Evolutionary conservation across 2,113 vertebrate species (phyloP).

Genomic region (Oreochromis niloticus): DNA sequence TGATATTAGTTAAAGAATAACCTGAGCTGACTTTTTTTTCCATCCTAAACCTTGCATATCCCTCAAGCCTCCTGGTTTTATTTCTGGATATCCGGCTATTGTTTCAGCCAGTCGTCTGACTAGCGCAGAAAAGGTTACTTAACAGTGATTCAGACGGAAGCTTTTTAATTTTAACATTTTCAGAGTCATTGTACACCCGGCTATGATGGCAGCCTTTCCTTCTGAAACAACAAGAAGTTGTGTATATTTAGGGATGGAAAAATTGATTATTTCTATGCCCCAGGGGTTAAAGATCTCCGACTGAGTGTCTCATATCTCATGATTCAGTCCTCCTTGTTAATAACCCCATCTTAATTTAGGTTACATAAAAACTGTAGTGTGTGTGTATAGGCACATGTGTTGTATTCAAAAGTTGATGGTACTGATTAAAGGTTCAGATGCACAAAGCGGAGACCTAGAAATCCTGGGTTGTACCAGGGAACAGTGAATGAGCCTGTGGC

Average conservation of each 20-base stretch:
- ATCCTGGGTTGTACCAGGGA: not conserved
- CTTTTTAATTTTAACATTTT: not conserved
- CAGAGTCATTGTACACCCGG: not conserved
- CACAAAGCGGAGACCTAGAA: not conserved
- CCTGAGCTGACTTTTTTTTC: not conserved
- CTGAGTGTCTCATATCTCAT: not conserved
- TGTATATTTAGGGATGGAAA: slow-evolving; percentile 22
- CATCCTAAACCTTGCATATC: slow-evolving; percentile 24
- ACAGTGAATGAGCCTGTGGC: not conserved
- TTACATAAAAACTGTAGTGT: not conserved
- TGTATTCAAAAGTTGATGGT: not conserved
- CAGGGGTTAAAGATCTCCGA: slow-evolving; percentile 4
- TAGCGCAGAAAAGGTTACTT: not conserved
- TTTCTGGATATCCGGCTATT: slow-evolving; percentile 41
- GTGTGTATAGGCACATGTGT: not conserved
- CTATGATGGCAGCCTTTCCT: slow-evolving; percentile 1
- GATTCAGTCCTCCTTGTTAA: not conserved
- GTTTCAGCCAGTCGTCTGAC: slow-evolving; percentile 4
- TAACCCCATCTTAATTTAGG: not conserved
- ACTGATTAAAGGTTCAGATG: not conserved
- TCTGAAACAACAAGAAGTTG: not conserved
- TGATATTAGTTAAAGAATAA: slow-evolving; percentile 10
- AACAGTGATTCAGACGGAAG: not conserved
- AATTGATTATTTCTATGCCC: not conserved
- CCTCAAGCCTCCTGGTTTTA: not conserved